These are phyloP conservation scores for Mycetomoellerius zeteki DNA, from an alignment of 1,140 invertebrate genomes.

Conservation along the genomic window DNA sequence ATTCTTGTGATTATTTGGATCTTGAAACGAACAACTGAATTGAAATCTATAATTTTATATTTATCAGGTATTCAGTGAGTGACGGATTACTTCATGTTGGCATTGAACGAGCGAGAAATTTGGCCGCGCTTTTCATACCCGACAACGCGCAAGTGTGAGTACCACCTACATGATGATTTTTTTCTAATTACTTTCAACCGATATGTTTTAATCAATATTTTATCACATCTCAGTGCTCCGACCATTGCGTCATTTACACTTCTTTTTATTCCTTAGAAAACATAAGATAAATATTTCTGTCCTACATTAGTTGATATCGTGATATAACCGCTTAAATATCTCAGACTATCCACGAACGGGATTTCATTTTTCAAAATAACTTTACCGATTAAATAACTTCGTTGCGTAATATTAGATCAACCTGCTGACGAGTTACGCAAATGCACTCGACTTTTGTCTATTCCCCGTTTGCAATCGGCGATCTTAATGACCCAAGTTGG, in stretches of 20 bases:
- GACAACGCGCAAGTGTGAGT: constrained; percentile 93
- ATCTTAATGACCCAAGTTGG: constrained; percentile 20
- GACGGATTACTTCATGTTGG: constrained; percentile 94
- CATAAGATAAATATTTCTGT: constrained; percentile 6
- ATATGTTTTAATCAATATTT: neutral
- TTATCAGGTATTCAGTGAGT: constrained; percentile 92
- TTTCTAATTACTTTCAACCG: constrained; percentile 12
- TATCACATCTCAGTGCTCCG: neutral
- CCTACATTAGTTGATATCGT: constrained; percentile 7
- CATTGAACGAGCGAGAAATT: constrained; percentile 95
- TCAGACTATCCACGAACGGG: neutral
- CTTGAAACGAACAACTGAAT: constrained; percentile 33
- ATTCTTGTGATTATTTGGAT: neutral
- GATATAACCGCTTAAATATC: neutral
- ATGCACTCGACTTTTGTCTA: constrained; percentile 37
- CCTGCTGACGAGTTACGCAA: constrained; percentile 22
- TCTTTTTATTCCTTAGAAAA: neutral
- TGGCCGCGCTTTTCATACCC: constrained; percentile 93
- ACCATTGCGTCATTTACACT: neutral
- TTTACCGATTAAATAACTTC: constrained; percentile 33
- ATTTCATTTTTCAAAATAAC: constrained; percentile 27
- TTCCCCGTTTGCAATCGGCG: neutral
- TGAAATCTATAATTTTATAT: constrained; percentile 42
- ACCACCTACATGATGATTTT: constrained; percentile 49
- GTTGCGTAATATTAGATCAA: constrained; percentile 20